These are phyloP conservation scores for Amphiprion clarkii DNA, from an alignment of 2,797 vertebrate species.

Conservation along the genomic window DNA sequence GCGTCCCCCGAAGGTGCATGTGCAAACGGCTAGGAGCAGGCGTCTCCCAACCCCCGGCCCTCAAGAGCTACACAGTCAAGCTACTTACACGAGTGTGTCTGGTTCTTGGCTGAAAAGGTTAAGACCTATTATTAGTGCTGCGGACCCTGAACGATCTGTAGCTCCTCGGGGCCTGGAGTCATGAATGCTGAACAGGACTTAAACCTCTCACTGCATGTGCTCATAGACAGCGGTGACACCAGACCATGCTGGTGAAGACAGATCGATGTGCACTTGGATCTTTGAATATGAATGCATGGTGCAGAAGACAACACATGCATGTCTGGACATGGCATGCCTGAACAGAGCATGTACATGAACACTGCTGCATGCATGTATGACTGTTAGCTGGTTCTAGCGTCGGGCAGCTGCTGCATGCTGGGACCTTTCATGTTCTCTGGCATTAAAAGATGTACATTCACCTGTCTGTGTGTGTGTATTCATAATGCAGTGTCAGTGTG, in stretches of 20 bases:
- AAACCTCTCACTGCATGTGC: slow-evolving; percentile 78
- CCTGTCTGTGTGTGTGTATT: slow-evolving; percentile 15
- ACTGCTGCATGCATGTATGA: slow-evolving; percentile 62
- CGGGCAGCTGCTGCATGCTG: slow-evolving; percentile 65
- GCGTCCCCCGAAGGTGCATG: slow-evolving; percentile 81
- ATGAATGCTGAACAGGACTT: slow-evolving; percentile 58
- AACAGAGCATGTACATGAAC: slow-evolving; percentile 55
- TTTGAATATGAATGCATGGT: slow-evolving; percentile 50
- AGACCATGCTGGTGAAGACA: slow-evolving; percentile 22
- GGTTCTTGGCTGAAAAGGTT: slow-evolving; percentile 53
- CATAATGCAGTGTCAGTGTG: neutral
- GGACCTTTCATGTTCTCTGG: slow-evolving; percentile 50
- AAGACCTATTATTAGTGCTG: slow-evolving; percentile 30
- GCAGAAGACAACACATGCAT: slow-evolving; percentile 58
- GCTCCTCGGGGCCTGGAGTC: slow-evolving; percentile 79
- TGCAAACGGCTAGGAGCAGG: slow-evolving; percentile 58
- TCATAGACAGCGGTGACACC: slow-evolving; percentile 44
- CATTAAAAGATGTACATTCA: slow-evolving; percentile 32
- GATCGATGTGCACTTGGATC: slow-evolving; percentile 17
- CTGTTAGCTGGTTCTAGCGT: slow-evolving; percentile 36
- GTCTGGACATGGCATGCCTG: slow-evolving; percentile 64
- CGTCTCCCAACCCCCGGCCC: slow-evolving; percentile 68
- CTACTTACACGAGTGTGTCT: slow-evolving; percentile 25
- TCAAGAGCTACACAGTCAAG: slow-evolving; percentile 73
- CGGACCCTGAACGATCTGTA: slow-evolving; percentile 66